Base-by-base conservation (phyloP, 2,113 vertebrate species). In the Cyprinodon tularosa region DNA sequence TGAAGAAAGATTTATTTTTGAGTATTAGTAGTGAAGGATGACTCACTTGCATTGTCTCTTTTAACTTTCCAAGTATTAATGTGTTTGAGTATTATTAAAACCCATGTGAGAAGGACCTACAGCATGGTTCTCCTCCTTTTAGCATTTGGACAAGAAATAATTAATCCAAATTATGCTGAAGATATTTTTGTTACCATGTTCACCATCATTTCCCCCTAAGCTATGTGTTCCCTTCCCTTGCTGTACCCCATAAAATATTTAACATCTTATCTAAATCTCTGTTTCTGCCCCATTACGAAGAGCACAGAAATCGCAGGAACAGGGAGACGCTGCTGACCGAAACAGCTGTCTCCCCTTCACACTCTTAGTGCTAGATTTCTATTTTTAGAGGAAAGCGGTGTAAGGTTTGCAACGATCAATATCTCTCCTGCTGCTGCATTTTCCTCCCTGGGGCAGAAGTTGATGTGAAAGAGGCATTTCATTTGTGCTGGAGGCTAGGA, bases 261-360 rank as follows among this genome's bases (percentile, higher is more conserved):
- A 73, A 83, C 82, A 71, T 85, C 84, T 29, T 71, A 72, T 84
- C 83, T 83, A 59, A 84, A 84, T 69, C 59, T 61, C 67, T 62
- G 70, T 71, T 10, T 65, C 68, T 17, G 47, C 64, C 68, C 68
- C 64, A 29, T 77, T 36, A 13, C 9, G 12, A 12, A 72, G 67
- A 74, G 71, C 76, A 74, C 82, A 72, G 84, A 84, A 84, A 84
- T 85, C 87, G 84, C 37, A 4, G 74, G 68, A 77, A 73, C 66
- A 40, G 11, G 45, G 77, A 71, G 64, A 61, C 42, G 82, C 71
- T 68, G 84, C 84, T 89, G 90, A 91, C 82, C 77, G 40, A 15
- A 89, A 81, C 86, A 86, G 76, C 77, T 74, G 83, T 77, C 78
- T 81, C 86, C 69, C 71, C 71, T 75, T 85, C 76, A 76, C 77